These are phyloP conservation scores for Eubucco bourcierii DNA, from an alignment of 2,113 vertebrate genomes.

Conservation along the genomic window DNA sequence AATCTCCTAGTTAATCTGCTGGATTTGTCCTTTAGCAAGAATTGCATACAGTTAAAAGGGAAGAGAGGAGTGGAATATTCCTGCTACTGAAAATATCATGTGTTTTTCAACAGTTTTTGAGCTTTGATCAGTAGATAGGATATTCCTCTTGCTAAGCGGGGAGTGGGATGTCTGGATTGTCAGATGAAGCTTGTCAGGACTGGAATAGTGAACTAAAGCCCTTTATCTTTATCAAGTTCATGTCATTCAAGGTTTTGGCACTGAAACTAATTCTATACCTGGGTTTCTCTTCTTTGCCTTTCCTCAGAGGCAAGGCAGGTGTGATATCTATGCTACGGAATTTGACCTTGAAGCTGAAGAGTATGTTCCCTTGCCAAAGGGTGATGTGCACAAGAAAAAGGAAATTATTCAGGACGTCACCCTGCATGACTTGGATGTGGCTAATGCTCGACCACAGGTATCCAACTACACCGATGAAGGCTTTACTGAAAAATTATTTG, in stretches of 20 bases:
- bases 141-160: slow-evolving; percentile 52
- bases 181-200: slow-evolving; percentile 67
- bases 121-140: slow-evolving; percentile 76
- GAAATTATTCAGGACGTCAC: slow-evolving; percentile 99
- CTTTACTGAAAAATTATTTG: not conserved
- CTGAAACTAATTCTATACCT: slow-evolving; percentile 61
- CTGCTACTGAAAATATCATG: slow-evolving; percentile 50
- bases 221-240: slow-evolving; percentile 8
- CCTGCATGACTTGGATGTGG: slow-evolving; percentile 93
- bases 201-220: slow-evolving; percentile 60
- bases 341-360: slow-evolving; percentile 99
- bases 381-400: slow-evolving; percentile 99
- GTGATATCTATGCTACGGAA: slow-evolving; percentile 97
- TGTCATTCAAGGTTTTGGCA: slow-evolving; percentile 69
- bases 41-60: slow-evolving; percentile 46
- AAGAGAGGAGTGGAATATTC: slow-evolving; percentile 8
- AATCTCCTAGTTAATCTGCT: slow-evolving; percentile 72
- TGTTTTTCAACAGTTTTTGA: slow-evolving; percentile 60
- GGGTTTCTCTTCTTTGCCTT: slow-evolving; percentile 38
- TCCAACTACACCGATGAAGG: not conserved
- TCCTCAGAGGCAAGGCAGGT: slow-evolving; percentile 93
- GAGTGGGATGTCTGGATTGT: slow-evolving; percentile 73
- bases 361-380: slow-evolving; percentile 96
- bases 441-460: slow-evolving; percentile 97
- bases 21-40: slow-evolving; percentile 76